Conservation (phyloP, 2,113 vertebrate genomes). For the Platysternon megacephalum region DNA sequence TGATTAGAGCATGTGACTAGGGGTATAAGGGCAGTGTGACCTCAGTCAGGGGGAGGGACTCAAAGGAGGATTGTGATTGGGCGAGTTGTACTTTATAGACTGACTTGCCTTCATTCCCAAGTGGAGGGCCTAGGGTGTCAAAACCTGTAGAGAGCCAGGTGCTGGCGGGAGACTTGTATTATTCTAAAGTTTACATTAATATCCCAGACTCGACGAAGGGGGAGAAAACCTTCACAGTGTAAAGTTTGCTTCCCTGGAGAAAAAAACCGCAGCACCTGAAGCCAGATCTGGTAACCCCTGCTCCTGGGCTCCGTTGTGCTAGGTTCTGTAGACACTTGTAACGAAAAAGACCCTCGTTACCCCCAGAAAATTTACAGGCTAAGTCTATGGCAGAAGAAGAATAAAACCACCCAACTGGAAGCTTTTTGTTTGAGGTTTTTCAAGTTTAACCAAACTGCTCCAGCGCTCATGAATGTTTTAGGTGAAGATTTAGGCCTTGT, state of each 20-base stretch:
- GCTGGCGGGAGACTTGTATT: background rate
- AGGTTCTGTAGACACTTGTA: background rate
- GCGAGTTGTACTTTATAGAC: background rate
- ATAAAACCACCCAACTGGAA: background rate
- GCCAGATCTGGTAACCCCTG: background rate
- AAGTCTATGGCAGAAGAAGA: background rate
- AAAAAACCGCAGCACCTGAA: background rate
- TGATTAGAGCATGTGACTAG: background rate
- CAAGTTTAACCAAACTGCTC: accelerated
- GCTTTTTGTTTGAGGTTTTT: background rate
- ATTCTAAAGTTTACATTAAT: background rate
- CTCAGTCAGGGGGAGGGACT: background rate
- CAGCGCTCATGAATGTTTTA: accelerated
- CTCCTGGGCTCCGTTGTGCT: background rate
- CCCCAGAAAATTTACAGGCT: background rate
- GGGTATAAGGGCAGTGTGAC: background rate
- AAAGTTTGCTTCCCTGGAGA: background rate
- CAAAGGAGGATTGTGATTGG: background rate
- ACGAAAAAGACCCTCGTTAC: background rate
- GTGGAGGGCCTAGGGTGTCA: background rate
- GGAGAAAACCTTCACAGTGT: background rate
- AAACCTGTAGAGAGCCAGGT: background rate
- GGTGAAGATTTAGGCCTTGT: background rate
- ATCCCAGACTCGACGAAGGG: background rate
- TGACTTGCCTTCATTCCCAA: background rate